Base-by-base conservation (phyloP, 1,140 invertebrate species). In the Galleria mellonella region DNA sequence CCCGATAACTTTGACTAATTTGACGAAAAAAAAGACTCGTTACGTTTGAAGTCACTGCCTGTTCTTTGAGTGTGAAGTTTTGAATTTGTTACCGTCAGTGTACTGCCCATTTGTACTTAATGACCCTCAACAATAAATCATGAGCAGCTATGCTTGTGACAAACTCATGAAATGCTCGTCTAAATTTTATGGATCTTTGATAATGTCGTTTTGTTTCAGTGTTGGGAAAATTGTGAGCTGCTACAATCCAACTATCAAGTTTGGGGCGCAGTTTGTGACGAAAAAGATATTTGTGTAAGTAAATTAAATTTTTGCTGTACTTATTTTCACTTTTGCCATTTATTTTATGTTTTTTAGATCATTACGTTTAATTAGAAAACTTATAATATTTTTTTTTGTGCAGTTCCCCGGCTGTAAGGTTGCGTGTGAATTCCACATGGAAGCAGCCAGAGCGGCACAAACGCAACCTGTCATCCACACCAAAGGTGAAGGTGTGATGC, bases 141-240 rank as follows among this genome's bases (percentile, higher is more conserved):
- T 32, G 53, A 32, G 35, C 42, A 48, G 17, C 38, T 56, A 47
- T 56, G 48, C 52, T 64, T 46, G 41, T 54, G 51, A 61, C 54
- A 45, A 57, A 45, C 29, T 13, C 31, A 32, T 53, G 51, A 46
- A 44, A 28, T 51, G 44, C 32, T 33, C 44, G 51, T 51, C 48
- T 47, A 51, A 31, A 52, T 37, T 46, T 41, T 37, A 45, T 42
- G 39, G 17, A 10, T n/a, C 40, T 48, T 54, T 49, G 33, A 28
- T 49, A 40, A 46, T 31, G 33, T 46, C 64, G 60, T 86, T 74
- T 88, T 88, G 81, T 93, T 92, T 45, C 90, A 94, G 92, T 94
- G 93, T 74, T 94, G 92, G 92, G 89, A 92, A 74, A 91, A 91
- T 70, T 94, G 93, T 87, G 91, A 93, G 72, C 78, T 90, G 37